These are phyloP conservation scores for Hoplodrina blanda DNA, from an alignment of 2,888 invertebrate genomes.

Conservation along the genomic window DNA sequence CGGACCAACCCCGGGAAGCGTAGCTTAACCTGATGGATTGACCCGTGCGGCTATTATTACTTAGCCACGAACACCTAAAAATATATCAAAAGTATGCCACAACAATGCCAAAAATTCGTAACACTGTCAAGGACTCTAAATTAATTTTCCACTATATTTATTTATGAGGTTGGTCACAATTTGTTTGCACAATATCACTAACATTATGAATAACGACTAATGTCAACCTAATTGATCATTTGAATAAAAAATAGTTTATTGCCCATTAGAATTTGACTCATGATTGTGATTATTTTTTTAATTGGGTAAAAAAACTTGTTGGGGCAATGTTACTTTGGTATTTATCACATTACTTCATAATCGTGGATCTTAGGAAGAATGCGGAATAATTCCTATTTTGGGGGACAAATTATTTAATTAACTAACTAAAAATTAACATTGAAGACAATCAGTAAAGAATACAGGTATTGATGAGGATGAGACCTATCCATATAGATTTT, in stretches of 20 bases:
- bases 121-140: background rate
- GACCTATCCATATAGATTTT: too few relatives aligned
- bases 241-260: conserved; percentile 29
- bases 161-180: conserved; percentile 12
- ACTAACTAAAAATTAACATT: background rate
- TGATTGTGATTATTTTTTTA: conserved; percentile 21
- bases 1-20: too few relatives aligned
- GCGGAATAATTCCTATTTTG: conserved; percentile 8
- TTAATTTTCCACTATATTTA: conserved; percentile 10
- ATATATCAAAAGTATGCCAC: too few relatives aligned
- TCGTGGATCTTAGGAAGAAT: conserved; percentile 10
- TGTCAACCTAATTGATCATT: conserved; percentile 35
- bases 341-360: conserved; percentile 1
- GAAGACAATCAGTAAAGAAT: too few relatives aligned
- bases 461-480: too few relatives aligned
- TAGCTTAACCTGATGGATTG: too few relatives aligned
- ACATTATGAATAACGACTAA: conserved; percentile 22
- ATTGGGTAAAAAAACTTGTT: conserved; percentile 23
- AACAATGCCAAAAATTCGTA: too few relatives aligned
- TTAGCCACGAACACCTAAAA: too few relatives aligned
- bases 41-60: too few relatives aligned
- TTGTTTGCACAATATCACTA: conserved; percentile 10
- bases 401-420: conserved; percentile 3
- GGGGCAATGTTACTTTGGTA: background rate
- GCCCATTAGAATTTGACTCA: background rate